Percentiles rank a stretch among this genome's conserved stretches.
phyloP scores from a whole-genome alignment of 2,797 vertebrate genomes.

The Pelochelys cantorii region DNA sequence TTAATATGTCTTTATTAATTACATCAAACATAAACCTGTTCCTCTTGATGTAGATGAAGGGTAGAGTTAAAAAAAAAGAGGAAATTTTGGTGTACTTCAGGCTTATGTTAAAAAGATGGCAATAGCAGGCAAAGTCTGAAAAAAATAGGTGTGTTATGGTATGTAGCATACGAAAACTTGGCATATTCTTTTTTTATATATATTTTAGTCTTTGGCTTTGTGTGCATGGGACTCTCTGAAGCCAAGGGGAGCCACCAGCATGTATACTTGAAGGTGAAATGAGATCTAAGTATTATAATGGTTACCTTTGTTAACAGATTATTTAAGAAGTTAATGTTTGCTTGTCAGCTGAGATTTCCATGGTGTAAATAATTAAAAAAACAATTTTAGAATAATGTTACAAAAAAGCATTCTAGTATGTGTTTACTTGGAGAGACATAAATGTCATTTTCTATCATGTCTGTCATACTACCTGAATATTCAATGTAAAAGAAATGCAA shows the following conservation, averaged over 20 bases:
- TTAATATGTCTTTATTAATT: conserved; percentile 52
- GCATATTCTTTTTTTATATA: conserved; percentile 6
- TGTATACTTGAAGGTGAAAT: background rate
- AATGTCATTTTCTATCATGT: background rate
- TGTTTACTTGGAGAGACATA: conserved; percentile 36
- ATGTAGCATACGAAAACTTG: conserved; percentile 9
- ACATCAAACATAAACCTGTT: background rate
- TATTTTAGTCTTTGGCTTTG: background rate
- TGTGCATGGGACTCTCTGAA: background rate
- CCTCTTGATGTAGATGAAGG: background rate
- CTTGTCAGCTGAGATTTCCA: conserved; percentile 15
- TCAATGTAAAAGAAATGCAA: conserved; percentile 15
- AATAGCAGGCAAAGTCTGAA: conserved; percentile 15
- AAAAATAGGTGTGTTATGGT: background rate
- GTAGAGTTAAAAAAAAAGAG: background rate
- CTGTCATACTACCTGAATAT: conserved; percentile 12
- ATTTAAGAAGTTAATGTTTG: conserved; percentile 9
- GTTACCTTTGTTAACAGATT: conserved; percentile 2
- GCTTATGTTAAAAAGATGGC: conserved; percentile 25
- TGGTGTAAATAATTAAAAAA: background rate
- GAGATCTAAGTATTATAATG: background rate
- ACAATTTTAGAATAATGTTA: conserved; percentile 11
- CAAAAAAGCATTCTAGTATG: background rate
- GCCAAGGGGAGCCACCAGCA: background rate
- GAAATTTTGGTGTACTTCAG: conserved; percentile 25